Base-by-base conservation (phyloP, 2,888 invertebrate species). In the Plebejus argus region DNA sequence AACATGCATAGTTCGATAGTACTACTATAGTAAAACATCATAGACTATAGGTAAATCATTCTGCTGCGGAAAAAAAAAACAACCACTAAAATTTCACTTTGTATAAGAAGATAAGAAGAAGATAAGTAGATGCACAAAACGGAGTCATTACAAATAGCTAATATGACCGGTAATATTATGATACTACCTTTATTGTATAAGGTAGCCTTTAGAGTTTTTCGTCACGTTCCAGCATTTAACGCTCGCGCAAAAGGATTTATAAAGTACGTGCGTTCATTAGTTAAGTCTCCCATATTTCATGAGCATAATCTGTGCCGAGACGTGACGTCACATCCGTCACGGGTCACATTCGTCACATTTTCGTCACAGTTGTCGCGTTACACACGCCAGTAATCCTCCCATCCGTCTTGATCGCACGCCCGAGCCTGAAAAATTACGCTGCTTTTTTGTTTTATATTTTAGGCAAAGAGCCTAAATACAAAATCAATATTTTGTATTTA, bases 371-470 rank as follows among this genome's bases (percentile, higher is more conserved):
- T 79, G 76, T 71, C 79, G 74, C 79, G 78, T 82, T 79, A 78
- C 80, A 79, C 79, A 79, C 77, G 79, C 58, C 76, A 20, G 76
- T 83, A 83, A 84, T 82, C 83, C 82, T 8, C 56, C 79, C 80
- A 82, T 82, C 80, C 70, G 80, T 84, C 83, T 82, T 82, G 82
- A 82, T 81, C 80, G 78, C 81, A 78, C 81, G 81, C 79, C 79
- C 78, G 80, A 80, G 82, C 81, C 80, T 83, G 81, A 83, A 82
- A 82, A 82, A 83, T 83, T 80, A 80, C 80, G 33, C n/a, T 61
- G 76, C 75, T 79, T 74, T 74, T 79, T 77, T 77, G 78, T 80
- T 77, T 80, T 78, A 77, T 78, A 77, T 66, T 76, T 77, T 72
- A 77, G 70, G 72, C 70, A 45, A n/a, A 33, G 20, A 10, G 1